Conservation (phyloP, 2,888 invertebrate genomes). For the Microctonus brassicae region DNA sequence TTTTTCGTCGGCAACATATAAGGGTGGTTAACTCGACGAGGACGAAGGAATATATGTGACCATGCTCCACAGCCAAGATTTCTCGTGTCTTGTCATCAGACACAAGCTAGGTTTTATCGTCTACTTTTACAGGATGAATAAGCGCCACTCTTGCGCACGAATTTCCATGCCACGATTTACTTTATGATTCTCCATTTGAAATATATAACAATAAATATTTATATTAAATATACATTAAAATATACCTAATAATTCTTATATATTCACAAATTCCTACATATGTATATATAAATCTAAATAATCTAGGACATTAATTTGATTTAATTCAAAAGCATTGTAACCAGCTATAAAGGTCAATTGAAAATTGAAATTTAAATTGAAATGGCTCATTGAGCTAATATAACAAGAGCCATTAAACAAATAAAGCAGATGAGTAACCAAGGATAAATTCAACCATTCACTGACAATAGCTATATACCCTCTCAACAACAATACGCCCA, state of each 20-base stretch:
- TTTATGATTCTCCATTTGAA: constrained; percentile 57
- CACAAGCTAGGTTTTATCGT: constrained; percentile 59
- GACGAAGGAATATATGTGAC: constrained; percentile 25
- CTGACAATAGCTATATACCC: constrained; percentile 30
- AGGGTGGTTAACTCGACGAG: constrained; percentile 31
- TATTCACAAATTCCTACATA: not conserved
- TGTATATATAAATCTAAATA: not conserved
- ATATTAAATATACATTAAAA: too few species aligned
- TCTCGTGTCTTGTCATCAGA: constrained; percentile 36
- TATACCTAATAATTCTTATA: too few species aligned
- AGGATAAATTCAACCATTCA: constrained; percentile 27
- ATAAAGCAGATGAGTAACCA: constrained; percentile 42
- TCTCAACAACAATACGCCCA: constrained; percentile 52
- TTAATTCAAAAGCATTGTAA: not conserved
- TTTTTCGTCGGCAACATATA: constrained; percentile 51
- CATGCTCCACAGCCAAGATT: constrained; percentile 36
- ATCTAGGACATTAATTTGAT: not conserved
- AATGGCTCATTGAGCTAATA: constrained; percentile 39
- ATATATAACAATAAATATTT: constrained; percentile 1
- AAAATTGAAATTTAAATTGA: constrained; percentile 23
- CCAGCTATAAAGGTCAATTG: not conserved
- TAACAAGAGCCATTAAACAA: constrained; percentile 54
- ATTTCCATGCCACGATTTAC: constrained; percentile 59
- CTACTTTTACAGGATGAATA: constrained; percentile 61
- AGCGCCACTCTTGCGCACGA: constrained; percentile 60